These are phyloP conservation scores for Parotia lawesii DNA, from an alignment of 2,113 vertebrate species.

Conservation along the genomic window DNA sequence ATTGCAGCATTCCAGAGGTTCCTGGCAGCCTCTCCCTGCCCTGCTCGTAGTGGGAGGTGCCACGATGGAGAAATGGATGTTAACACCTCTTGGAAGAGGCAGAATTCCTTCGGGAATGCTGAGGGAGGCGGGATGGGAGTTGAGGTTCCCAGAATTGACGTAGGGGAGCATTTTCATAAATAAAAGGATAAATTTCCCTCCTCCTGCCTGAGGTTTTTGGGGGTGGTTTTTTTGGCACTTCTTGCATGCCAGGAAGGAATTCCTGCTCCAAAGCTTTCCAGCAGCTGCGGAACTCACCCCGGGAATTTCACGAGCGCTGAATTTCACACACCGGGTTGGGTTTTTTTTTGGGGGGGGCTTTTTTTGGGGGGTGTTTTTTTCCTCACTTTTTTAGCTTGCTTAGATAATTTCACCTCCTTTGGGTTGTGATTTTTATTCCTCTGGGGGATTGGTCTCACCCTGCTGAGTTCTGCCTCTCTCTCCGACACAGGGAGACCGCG, in stretches of 20 bases:
- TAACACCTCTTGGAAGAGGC: not conserved
- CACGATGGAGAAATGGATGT: not conserved
- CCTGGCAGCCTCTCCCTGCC: not conserved
- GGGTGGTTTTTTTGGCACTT: not conserved
- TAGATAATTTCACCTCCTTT: not conserved
- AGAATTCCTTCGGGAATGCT: not conserved
- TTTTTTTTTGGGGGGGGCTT: too few relatives aligned
- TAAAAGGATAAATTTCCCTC: not conserved
- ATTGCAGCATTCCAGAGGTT: not conserved
- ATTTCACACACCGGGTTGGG: not conserved
- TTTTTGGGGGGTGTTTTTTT: too few relatives aligned
- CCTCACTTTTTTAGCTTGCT: not conserved
- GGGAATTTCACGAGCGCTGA: not conserved
- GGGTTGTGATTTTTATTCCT: not conserved
- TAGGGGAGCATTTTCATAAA: not conserved
- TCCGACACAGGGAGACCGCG: constrained; percentile 87
- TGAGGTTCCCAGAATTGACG: not conserved
- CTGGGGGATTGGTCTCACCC: not conserved
- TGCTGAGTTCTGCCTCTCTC: not conserved
- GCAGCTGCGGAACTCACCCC: not conserved
- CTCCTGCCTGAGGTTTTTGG: not conserved
- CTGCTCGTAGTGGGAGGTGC: not conserved
- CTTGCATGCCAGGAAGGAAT: not conserved
- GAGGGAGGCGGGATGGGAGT: not conserved
- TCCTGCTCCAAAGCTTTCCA: not conserved